Evolutionary conservation across 2,113 vertebrate species (phyloP), one percentile per base, ranked within the genome.

Genomic region (Brienomyrus brachyistius): DNA sequence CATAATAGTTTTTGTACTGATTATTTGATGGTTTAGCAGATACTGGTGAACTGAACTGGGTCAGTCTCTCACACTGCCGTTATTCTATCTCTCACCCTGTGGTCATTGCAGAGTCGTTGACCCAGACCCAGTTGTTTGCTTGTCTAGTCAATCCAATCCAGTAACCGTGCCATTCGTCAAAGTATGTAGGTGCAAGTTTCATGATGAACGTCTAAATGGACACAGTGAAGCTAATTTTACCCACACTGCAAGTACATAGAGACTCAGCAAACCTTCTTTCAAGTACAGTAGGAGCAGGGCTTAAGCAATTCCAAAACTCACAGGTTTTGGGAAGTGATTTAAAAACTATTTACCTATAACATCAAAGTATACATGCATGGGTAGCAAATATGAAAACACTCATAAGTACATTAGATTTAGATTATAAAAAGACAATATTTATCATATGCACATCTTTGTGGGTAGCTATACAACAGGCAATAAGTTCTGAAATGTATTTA

Each of bases 161-260:
- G 91, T 91, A 92, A 2, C 91, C 91, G 10, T 92, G 90, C 77
- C 84, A 52, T 11, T 0, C 0, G 1, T 93, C 89, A 89, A 1
- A 87, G 87, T 89, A 91, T 1, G 0, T 2, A 13, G 1, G 0
- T 48, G 48, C 80, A 21, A 91, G 21, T 27, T 90, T 62, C 48
- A 47, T 89, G 56, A 92, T 87, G 23, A 92, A 93, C 77, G 31
- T 89, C 92, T 93, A 43, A 50, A 90, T n/a, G 45, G 50, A 89
- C 23, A 84, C 10, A 70, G 10, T 35, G 6, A 27, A 17, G 35
- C 31, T 87, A 51, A 56, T 52, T 11, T 59, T 35, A 35, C 6
- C 11, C 35, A 59, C 52, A 56, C 3, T 8, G 62, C n/a, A 87
- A 52, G 52, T 52, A 87, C 35, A 59, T 56, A 45, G 9, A 21